phyloP scores from a whole-genome alignment of 2,888 invertebrate genomes.

The Stenoptilia bipunctidactyla region DNA sequence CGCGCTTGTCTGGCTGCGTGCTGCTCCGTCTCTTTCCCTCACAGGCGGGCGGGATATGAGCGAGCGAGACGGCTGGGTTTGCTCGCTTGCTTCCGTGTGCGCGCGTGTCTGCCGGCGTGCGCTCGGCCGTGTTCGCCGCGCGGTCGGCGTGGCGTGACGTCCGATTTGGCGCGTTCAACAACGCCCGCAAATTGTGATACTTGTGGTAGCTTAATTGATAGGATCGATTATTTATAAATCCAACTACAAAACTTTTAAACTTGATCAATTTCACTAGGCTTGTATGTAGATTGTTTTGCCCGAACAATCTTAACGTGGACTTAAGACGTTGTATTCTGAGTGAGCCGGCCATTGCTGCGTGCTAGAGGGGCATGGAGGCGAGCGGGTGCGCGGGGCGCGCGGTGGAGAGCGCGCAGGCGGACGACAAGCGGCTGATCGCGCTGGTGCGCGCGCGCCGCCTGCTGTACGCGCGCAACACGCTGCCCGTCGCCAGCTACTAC shows the following conservation, averaged over 20 bases:
- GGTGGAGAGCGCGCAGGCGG: conserved; percentile 53
- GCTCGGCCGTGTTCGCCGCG: conserved; percentile 40
- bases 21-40: conserved; percentile 20
- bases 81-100: conserved; percentile 46
- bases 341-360: conserved; percentile 10
- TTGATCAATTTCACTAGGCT: no score
- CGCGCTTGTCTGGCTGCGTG: conserved; percentile 48
- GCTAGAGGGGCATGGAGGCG: conserved; percentile 6
- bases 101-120: conserved; percentile 56
- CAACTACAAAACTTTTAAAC: no score
- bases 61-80: conserved; percentile 31
- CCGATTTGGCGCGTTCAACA: background rate
- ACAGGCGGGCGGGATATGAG: conserved; percentile 14
- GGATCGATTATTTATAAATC: no score
- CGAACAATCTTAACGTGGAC: no score
- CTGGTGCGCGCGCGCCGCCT: conserved; percentile 49
- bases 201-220: no score
- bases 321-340: no score
- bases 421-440: conserved; percentile 51
- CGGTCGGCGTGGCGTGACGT: conserved; percentile 16
- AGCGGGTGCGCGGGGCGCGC: conserved; percentile 36
- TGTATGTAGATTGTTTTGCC: no score
- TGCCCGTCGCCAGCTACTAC: conserved; percentile 62
- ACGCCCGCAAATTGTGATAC: background rate
- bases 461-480: conserved; percentile 56